These are phyloP conservation scores for Phrynocephalus vlangalii DNA, from an alignment of 2,797 vertebrate species.

Conservation along the genomic window DNA sequence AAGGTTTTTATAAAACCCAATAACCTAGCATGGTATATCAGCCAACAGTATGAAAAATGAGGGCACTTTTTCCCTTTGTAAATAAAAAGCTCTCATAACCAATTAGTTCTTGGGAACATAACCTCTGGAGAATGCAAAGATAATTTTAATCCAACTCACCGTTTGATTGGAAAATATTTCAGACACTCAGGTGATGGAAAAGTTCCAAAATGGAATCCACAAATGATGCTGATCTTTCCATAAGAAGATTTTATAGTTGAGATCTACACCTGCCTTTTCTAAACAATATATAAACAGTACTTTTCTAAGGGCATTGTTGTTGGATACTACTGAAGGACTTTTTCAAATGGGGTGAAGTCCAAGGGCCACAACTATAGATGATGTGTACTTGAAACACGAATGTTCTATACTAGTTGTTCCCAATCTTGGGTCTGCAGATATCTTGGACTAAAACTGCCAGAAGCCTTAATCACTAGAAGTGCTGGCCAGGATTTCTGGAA, in stretches of 20 bases:
- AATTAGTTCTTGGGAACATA: neutral
- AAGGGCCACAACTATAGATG: neutral
- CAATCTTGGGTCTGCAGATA: neutral
- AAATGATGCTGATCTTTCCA: neutral
- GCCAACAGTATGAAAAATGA: constrained; percentile 9
- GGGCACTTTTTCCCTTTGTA: neutral
- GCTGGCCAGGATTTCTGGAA: too few relatives aligned
- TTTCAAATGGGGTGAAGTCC: neutral
- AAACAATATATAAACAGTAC: neutral
- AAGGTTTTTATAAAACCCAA: neutral
- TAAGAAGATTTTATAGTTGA: neutral
- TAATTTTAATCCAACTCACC: neutral
- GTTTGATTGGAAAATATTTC: neutral
- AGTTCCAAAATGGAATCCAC: neutral
- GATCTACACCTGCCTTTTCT: neutral
- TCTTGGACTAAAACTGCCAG: neutral
- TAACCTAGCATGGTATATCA: neutral
- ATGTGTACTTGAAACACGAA: neutral
- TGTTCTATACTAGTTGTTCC: neutral
- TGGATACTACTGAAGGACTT: neutral
- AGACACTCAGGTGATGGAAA: neutral
- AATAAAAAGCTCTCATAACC: neutral
- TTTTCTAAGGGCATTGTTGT: too few relatives aligned
- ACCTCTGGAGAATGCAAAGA: neutral
- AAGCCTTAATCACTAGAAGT: too few relatives aligned